Conservation (phyloP, 2,888 invertebrate genomes). For the Abscondita cerata region DNA sequence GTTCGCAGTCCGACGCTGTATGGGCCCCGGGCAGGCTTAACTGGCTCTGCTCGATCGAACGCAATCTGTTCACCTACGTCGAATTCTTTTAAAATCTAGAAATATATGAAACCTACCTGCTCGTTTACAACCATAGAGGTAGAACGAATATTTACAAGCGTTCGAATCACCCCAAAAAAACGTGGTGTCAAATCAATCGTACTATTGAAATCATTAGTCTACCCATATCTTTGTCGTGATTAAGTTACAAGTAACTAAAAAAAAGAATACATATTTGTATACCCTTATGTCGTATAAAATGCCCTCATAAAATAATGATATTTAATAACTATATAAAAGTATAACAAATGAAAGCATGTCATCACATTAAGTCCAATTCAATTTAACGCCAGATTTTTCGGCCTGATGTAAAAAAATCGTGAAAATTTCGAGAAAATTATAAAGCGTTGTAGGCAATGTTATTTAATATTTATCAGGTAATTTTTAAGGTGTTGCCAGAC, state of each 20-base stretch:
- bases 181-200: conserved; percentile 1
- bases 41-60: conserved; percentile 36
- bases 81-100: conserved; percentile 35
- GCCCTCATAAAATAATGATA: conserved; percentile 33
- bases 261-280: conserved; percentile 29
- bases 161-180: conserved; percentile 13
- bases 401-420: neutral
- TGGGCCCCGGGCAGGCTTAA: conserved; percentile 36
- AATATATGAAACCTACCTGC: conserved; percentile 35
- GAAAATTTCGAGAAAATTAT: conserved; percentile 1
- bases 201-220: conserved; percentile 25
- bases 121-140: conserved; percentile 19
- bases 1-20: conserved; percentile 39
- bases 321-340: conserved; percentile 32
- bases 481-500: conserved; percentile 12
- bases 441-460: conserved; percentile 3
- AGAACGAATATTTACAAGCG: conserved; percentile 8
- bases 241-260: conserved; percentile 30
- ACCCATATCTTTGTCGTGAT: conserved; percentile 34
- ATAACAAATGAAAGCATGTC: conserved; percentile 20
- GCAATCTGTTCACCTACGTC: conserved; percentile 38
- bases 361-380: conserved; percentile 13
- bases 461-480: conserved; percentile 11
- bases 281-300: conserved; percentile 28
- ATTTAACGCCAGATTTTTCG: neutral